phyloP scores from a whole-genome alignment of 2,113 vertebrate genomes.

The Halcyon senegalensis region DNA sequence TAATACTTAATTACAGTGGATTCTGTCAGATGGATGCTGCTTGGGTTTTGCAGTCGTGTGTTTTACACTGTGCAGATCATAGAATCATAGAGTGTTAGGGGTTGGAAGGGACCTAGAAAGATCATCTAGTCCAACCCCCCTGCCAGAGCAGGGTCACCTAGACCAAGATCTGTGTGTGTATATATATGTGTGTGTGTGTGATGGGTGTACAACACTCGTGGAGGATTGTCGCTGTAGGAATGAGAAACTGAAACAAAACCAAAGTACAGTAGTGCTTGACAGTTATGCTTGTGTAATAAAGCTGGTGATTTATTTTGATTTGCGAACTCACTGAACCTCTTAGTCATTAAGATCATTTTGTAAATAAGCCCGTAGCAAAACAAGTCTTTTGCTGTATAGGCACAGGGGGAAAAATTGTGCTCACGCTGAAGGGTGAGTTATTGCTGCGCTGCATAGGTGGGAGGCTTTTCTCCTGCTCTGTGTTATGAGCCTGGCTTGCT shows the following conservation, averaged over 20 bases:
- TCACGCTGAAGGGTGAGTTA: background rate
- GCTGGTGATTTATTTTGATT: constrained; percentile 24
- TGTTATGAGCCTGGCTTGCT: background rate
- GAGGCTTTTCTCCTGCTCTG: background rate
- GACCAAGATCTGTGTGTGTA: too few relatives aligned
- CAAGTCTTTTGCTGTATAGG: background rate
- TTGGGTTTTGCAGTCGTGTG: background rate
- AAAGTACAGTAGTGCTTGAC: background rate
- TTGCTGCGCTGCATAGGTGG: background rate
- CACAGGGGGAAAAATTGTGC: background rate
- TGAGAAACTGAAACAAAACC: constrained; percentile 23
- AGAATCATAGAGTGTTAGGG: too few relatives aligned
- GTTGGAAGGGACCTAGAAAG: too few relatives aligned
- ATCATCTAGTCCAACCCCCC: too few relatives aligned
- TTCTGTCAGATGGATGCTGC: background rate
- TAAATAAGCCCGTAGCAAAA: background rate
- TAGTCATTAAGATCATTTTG: background rate
- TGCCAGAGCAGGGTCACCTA: too few relatives aligned
- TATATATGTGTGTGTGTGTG: background rate
- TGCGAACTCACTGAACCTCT: constrained; percentile 11
- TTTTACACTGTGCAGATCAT: background rate
- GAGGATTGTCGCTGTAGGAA: background rate
- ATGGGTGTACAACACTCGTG: rapidly evolving
- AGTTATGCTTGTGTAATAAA: background rate
- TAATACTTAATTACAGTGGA: background rate